Base-by-base conservation (phyloP, 2,888 invertebrate species). In the Caenorhabditis sp. region DNA sequence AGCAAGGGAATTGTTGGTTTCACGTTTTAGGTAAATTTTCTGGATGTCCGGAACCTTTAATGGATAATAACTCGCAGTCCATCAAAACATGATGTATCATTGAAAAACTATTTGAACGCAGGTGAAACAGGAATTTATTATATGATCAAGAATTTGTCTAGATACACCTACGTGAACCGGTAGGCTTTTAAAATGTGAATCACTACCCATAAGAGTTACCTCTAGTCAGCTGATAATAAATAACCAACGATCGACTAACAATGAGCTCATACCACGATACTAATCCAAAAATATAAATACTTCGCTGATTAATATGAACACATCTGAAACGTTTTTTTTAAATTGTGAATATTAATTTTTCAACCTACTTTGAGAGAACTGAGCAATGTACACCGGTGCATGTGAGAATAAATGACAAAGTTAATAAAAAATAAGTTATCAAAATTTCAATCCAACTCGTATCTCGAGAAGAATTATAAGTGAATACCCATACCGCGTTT, bases 401-500 rank as follows among this genome's bases (percentile, higher is more conserved):
- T 0, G 66, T 60, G n/a, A 67, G 26, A 1, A 70, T 1, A 0
- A 52, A 2, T 8, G 65, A 53, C 1, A 70, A n/a, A 0, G 57
- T 3, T 1, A 70, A 25, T n/a, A 63, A 21, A 57, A 66, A 38
- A n/a, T 59, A 23, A 27, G 67, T 8, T 7, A 66, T 27, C 2
- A 31, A 0, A 23, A 70, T 27, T 52, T 70, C 70, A 8, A 54
- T 14, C 26, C 23, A 10, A 10, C 20, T 38, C 20, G 50, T 53
- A 17, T 36, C n/a, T 12, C 60, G 54, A 52, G 63, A 59, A 1
- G 70, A 70, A 50, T 70, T 70, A 38, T n/a, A 67, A 1, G 70
- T 60, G 53, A 70, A 70, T 10, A 70, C 63, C 66, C 63, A 67
- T 8, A 70, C 38, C 3, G 66, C 62, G 21, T 63, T 67, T 38